These are phyloP conservation scores for Seira sanloemensis DNA, from an alignment of 2,888 invertebrate genomes.

Conservation along the genomic window DNA sequence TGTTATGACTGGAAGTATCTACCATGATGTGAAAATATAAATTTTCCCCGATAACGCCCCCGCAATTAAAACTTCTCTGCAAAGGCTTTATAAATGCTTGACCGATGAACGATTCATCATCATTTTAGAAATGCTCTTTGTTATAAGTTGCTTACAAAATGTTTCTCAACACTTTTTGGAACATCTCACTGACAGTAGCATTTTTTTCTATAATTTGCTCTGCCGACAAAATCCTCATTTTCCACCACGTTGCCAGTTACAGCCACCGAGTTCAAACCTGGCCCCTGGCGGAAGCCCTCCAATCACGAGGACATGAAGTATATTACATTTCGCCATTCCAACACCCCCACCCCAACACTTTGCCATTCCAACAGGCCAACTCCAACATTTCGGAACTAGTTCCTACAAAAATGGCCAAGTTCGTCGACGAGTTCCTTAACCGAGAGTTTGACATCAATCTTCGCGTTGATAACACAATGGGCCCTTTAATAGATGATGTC, in stretches of 20 bases:
- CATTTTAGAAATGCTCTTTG: too few species aligned
- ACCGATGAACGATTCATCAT: too few species aligned
- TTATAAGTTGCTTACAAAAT: too few species aligned
- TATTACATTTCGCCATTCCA: constrained; percentile 54
- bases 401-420: constrained; percentile 18
- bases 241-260: constrained; percentile 41
- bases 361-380: constrained; percentile 37
- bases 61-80: too few species aligned
- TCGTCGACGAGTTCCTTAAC: constrained; percentile 9
- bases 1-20: too few species aligned
- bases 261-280: constrained; percentile 58
- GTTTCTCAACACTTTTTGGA: too few species aligned
- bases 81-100: too few species aligned
- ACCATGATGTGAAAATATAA: too few species aligned
- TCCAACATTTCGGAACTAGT: constrained; percentile 44
- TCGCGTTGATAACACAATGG: background rate
- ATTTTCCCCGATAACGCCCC: too few species aligned
- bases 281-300: constrained; percentile 57
- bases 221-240: constrained; percentile 48
- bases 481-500: background rate
- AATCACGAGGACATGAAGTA: constrained; percentile 57
- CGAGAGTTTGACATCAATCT: constrained; percentile 36
- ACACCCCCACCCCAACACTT: constrained; percentile 29
- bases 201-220: too few species aligned
- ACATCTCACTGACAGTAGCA: too few species aligned